Base-by-base conservation (phyloP, 2,888 invertebrate genomes). In the Xanthia togata region DNA sequence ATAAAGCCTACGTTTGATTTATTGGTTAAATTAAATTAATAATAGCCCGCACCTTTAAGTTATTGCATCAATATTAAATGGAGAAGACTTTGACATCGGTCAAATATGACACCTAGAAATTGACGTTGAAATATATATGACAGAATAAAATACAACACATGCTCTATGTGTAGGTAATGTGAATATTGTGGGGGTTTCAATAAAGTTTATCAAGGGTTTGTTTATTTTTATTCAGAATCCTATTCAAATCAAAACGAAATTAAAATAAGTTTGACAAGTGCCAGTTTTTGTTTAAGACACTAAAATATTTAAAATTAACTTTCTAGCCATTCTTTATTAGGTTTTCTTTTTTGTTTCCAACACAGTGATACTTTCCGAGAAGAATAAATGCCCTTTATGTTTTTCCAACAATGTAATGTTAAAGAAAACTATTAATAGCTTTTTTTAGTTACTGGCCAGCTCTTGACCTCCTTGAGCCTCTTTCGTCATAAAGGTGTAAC, bases 1-100 rank as follows among this genome's bases (percentile, higher is more conserved):
- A 70, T n/a, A 81, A 76, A 76, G 26, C 38, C 60, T 47, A 47
- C 31, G n/a, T 65, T 38, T 82, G 73, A 79, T 82, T 85, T 65
- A 85, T 85, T 69, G 53, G 14, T 38, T 26, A 73, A 44, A 47
- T 11, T 62, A 59, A 62, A 73, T 82, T 73, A 84, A 74, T 82
- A 72, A 74, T 12, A 20, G 2, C 74, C 63, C 77, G 75, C 74
- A 57, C 53, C 6, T 74, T 14, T 74, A 57, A 50, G n/a, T 57
- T 64, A 35, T 71, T 83, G 55, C 83, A n/a, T 65, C 74, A 74
- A 60, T 47, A 41, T 71, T 55, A 62, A 44, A 53, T 44, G 14
- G 14, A 14, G 17, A 67, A 59, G 11, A 69, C 8, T 70, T 65
- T 63, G 69, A 64, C 67, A 67, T 62, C 60, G 60, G 79, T 79